Evolutionary conservation across 2,888 invertebrate genomes (phyloP).

Genomic region (Sphinx pinastri): DNA sequence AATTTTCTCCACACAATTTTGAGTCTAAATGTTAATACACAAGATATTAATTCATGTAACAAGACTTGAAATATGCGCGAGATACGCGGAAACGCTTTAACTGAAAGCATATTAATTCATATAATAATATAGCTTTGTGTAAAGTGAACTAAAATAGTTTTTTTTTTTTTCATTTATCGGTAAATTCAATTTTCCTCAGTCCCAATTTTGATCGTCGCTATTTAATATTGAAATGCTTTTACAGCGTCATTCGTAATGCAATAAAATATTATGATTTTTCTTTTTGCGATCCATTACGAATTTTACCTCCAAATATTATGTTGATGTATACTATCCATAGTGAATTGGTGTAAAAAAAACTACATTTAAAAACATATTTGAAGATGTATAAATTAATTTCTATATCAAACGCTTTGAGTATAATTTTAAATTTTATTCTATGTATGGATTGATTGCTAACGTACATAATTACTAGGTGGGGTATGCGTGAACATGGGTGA

Average conservation of each 20-base stretch:
- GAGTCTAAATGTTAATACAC: not conserved
- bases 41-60: not conserved
- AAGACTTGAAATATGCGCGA: not conserved
- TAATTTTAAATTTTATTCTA: no score
- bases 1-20: no score
- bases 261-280: slow-evolving; percentile 28
- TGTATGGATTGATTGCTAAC: no score
- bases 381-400: no score
- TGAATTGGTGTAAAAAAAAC: no score
- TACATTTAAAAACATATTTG: no score
- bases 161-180: slow-evolving; percentile 8
- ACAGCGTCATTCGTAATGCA: slow-evolving; percentile 24
- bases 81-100: not conserved
- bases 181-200: slow-evolving; percentile 25
- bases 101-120: not conserved
- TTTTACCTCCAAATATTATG: slow-evolving; percentile 31
- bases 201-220: slow-evolving; percentile 29
- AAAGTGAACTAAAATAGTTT: slow-evolving; percentile 7
- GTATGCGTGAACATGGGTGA: no score
- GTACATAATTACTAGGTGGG: no score
- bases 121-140: not conserved
- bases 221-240: slow-evolving; percentile 27
- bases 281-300: not conserved
- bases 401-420: no score
- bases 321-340: not conserved